phyloP scores from a whole-genome alignment of 2,113 vertebrate species.

The Hemichromis elongatus region DNA sequence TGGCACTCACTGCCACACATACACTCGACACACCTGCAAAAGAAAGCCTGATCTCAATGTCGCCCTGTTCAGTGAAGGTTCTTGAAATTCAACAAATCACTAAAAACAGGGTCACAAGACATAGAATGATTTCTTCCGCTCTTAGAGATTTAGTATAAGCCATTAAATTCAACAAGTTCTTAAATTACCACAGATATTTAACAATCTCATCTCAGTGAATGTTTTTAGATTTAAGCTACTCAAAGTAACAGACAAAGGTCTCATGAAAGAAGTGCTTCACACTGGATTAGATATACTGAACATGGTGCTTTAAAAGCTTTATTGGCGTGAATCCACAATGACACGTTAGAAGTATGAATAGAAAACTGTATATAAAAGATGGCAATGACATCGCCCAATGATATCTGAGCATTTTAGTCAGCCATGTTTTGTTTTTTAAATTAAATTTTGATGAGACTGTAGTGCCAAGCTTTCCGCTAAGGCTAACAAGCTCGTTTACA shows the following conservation, averaged over 20 bases:
- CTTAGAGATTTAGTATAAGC: background rate
- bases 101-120: background rate
- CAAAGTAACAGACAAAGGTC: background rate
- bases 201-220: background rate
- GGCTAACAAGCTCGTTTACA: background rate
- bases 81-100: constrained; percentile 2
- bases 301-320: background rate
- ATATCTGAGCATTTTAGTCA: background rate
- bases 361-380: background rate
- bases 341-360: background rate
- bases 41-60: background rate
- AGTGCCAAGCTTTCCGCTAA: background rate
- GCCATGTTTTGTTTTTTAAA: background rate
- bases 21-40: constrained; percentile 13
- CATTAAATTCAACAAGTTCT: background rate
- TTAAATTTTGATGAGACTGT: background rate
- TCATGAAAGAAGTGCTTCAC: background rate
- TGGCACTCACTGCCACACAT: background rate
- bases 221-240: background rate
- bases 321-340: background rate
- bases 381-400: background rate
- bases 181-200: background rate
- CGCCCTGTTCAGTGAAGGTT: background rate
- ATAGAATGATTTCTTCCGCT: background rate
- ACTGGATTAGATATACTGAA: background rate